Base-by-base conservation (phyloP, 2,888 invertebrate genomes). In the Rhaphigaster nebulosa region DNA sequence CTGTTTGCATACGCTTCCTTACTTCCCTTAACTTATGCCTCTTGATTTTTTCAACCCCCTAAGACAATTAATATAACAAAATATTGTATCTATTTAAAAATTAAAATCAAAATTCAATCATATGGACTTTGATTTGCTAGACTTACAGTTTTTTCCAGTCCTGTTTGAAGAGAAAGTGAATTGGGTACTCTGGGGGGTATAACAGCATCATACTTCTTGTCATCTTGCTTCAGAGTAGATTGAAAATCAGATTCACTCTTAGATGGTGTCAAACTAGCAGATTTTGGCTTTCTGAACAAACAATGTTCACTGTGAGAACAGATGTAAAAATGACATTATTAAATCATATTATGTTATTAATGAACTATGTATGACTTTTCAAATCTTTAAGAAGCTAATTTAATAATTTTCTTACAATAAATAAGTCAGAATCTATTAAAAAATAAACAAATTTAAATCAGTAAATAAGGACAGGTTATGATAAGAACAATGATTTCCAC, bases 1-100 rank as follows among this genome's bases (percentile, higher is more conserved):
- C 98, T 15, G 97, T 97, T 94, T 98, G 97, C 95, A 98, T 96
- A 93, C 96, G 96, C 93, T 97, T 96, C 90, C 98, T 95, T 92
- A 98, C 94, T 94, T 98, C 98, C 93, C 97, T 96, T 94, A 98
- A 97, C 93, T 96, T 95, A 92, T 96, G 95, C 91, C 97, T 95
- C 90, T 97, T 96, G 93, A 93, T 89, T 91, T 92, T 92, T 76
- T 92, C 92, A 60, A 91, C 87, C 20, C 90, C 90, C 91, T 91
- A 87, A 34, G 34, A 88, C 23, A 80, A 89, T 26, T 70, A 1
- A 23, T 8, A n/a, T 0, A 89, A 70, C 20, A 60, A 60, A 41
- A 50, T 18, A n/a, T 34, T 26, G 45, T 56, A n/a, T 5, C 50
- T 38, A 29, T 54, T 34, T 2, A 15, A 18, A 60, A 18, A 18